Evolutionary conservation across 2,797 vertebrate species (phyloP).

Genomic region (Onychomys arenicola): DNA sequence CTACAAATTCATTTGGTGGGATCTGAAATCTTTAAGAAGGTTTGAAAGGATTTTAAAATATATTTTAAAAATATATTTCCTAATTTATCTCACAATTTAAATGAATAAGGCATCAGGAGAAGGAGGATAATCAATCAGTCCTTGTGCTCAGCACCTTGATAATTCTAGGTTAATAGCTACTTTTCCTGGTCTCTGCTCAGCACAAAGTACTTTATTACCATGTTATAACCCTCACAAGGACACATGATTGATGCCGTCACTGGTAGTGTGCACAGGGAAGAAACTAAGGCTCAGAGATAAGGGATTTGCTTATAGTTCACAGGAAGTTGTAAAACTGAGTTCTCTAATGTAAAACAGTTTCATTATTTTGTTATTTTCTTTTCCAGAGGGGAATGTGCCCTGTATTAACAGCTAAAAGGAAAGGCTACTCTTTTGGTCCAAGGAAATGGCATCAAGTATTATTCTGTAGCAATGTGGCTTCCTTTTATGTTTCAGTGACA

Average conservation of each 20-base stretch:
- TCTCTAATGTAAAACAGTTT: background rate
- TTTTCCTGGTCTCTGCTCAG: background rate
- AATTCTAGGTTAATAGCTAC: background rate
- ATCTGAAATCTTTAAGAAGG: slow-evolving; percentile 16
- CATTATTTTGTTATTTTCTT: background rate
- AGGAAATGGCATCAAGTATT: slow-evolving; percentile 8
- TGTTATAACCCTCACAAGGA: background rate
- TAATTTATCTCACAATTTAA: slow-evolving; percentile 31
- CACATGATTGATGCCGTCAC: background rate
- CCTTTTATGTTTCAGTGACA: background rate
- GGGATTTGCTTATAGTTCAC: background rate
- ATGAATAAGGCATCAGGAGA: background rate
- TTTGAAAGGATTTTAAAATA: no score
- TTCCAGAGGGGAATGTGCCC: background rate
- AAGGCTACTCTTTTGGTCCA: background rate
- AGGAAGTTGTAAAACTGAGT: background rate
- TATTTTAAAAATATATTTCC: no score
- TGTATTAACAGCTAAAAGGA: background rate
- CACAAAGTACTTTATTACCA: background rate
- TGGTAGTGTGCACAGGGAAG: slow-evolving; percentile 25
- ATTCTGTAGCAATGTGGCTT: background rate
- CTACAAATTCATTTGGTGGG: background rate
- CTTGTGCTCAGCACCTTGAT: background rate
- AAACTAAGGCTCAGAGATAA: slow-evolving; percentile 32
- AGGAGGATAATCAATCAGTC: background rate